phyloP scores from a whole-genome alignment of 1,140 invertebrate genomes.

The Bombus waltoni region DNA sequence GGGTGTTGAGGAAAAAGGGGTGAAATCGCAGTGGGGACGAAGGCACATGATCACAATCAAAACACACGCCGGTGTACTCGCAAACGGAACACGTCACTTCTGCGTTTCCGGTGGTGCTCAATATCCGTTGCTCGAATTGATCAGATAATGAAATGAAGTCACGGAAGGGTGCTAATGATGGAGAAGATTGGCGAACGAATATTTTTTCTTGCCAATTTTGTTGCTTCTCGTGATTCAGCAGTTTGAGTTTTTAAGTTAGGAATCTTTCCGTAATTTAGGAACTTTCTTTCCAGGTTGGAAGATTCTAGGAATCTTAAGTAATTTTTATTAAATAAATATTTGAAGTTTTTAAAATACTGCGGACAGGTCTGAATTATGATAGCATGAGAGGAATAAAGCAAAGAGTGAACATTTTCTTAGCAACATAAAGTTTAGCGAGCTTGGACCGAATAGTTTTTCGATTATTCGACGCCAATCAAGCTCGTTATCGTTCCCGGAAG shows the following conservation, averaged over 20 bases:
- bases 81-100: constrained; percentile 66
- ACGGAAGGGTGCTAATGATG: constrained; percentile 5
- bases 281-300: neutral
- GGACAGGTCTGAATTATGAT: neutral
- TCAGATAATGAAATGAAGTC: constrained; percentile 34
- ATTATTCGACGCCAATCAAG: constrained; percentile 30
- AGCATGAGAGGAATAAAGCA: neutral
- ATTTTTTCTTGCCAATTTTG: neutral
- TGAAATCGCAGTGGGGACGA: constrained; percentile 53
- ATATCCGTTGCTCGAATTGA: constrained; percentile 47
- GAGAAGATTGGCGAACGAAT: no score
- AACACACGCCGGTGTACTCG: constrained; percentile 61
- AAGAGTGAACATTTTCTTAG: neutral
- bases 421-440: neutral
- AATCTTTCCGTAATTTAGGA: no score
- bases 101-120: constrained; percentile 66
- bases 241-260: neutral
- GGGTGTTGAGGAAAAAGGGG: constrained; percentile 43
- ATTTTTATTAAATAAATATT: neutral
- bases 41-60: constrained; percentile 65
- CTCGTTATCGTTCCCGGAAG: constrained; percentile 48
- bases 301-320: neutral
- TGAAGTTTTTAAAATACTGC: neutral
- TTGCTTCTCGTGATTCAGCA: neutral
- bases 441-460: constrained; percentile 8